phyloP scores from a whole-genome alignment of 1,140 invertebrate genomes.

The Pogonus chalceus region DNA sequence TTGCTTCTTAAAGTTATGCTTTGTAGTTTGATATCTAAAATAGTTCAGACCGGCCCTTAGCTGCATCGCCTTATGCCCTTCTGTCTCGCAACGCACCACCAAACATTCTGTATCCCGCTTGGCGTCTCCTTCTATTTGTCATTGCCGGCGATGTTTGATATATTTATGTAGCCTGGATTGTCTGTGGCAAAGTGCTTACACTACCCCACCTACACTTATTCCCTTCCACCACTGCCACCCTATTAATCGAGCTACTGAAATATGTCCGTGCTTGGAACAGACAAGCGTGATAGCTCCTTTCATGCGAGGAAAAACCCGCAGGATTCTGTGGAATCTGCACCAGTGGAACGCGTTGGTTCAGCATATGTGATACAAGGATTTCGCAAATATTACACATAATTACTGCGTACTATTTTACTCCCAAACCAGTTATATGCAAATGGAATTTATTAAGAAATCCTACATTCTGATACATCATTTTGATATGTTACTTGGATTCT shows the following conservation, averaged over 20 bases:
- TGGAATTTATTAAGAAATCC: no score
- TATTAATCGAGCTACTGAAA: conserved; percentile 5
- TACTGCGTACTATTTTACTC: no score
- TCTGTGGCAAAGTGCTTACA: conserved; percentile 1
- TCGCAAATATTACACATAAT: no score
- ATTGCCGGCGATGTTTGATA: conserved; percentile 6
- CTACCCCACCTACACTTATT: neutral
- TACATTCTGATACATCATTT: no score
- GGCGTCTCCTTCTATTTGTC: neutral
- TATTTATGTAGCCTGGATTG: conserved; percentile 4
- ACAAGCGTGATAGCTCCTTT: conserved; percentile 5
- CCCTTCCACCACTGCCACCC: neutral
- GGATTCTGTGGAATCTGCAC: conserved; percentile 2
- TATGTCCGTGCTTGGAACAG: conserved; percentile 5
- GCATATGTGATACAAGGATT: no score
- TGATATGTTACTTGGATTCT: no score
- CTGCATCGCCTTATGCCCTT: neutral
- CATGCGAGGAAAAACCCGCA: conserved; percentile 3
- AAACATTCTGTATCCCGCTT: neutral
- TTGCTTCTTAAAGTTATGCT: no score
- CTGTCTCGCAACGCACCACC: neutral
- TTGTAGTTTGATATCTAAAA: no score
- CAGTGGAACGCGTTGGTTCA: neutral
- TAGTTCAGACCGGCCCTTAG: neutral
- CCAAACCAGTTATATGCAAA: no score